Conservation (phyloP, 2,797 vertebrate genomes). For the Zalophus californianus region DNA sequence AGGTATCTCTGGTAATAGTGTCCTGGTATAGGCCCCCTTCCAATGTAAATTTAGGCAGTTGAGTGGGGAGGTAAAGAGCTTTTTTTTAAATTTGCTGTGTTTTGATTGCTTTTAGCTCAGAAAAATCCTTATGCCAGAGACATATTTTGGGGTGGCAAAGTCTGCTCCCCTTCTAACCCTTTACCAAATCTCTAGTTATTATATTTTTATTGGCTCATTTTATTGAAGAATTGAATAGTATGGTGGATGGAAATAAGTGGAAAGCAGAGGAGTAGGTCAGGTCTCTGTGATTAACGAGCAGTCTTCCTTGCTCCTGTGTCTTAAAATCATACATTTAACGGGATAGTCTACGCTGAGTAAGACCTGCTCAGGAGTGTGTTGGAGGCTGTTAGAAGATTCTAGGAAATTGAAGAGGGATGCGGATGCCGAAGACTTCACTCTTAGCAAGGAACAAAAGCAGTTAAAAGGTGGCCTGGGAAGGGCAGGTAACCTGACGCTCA, state of each 20-base stretch:
- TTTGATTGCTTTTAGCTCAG: not conserved
- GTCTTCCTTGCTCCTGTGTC: not conserved
- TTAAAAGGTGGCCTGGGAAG: not conserved
- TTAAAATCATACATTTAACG: slow-evolving; percentile 31
- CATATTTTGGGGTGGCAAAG: not conserved
- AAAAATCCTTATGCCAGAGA: not conserved
- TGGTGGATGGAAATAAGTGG: not conserved
- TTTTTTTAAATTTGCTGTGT: not conserved
- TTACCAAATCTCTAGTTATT: slow-evolving; percentile 43
- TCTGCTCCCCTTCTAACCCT: not conserved
- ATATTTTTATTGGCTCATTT: slow-evolving; percentile 40
- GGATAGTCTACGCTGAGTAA: not conserved
- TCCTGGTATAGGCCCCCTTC: not conserved
- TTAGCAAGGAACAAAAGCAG: not conserved
- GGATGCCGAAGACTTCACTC: not conserved
- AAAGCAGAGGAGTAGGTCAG: not conserved
- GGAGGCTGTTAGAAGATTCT: not conserved
- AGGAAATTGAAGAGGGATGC: not conserved
- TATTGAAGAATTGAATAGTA: slow-evolving; percentile 35
- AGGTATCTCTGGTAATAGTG: not conserved
- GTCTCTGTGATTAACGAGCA: slow-evolving; percentile 6
- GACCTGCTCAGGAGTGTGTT: not conserved
- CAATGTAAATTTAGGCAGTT: not conserved
- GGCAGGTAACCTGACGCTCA: not conserved
- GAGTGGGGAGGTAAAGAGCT: not conserved